Percentiles rank a stretch among this genome's conserved stretches.
phyloP scores from a whole-genome alignment of 2,113 vertebrate species.

The Cheirogaleus medius region DNA sequence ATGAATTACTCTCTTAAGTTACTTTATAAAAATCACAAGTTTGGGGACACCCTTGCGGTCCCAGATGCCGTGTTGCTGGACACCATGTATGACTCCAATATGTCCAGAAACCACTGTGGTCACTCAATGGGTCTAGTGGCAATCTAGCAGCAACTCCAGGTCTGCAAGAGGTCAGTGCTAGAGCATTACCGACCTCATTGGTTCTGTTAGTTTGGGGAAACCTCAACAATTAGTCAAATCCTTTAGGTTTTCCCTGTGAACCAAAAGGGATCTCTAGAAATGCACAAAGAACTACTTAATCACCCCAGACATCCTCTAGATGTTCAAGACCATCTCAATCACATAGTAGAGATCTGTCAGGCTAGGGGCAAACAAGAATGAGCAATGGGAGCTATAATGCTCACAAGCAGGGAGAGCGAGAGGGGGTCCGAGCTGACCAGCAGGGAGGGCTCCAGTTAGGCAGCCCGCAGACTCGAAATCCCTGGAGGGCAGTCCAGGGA shows the following conservation, averaged over 20 bases:
- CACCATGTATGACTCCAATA: not conserved
- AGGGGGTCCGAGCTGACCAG: not conserved
- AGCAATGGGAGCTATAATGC: not conserved
- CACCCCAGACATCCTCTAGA: not conserved
- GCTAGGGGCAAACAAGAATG: not conserved
- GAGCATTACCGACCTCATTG: not conserved
- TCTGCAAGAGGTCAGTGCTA: not conserved
- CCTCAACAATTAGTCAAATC: not conserved
- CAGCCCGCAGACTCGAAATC: not conserved
- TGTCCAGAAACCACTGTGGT: not conserved
- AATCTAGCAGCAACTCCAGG: not conserved
- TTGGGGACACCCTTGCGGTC: not conserved
- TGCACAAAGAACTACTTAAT: not conserved
- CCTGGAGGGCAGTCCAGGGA: not conserved
- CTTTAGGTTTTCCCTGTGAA: not conserved
- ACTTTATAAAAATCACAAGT: conserved; percentile 25
- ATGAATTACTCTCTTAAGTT: conserved; percentile 14
- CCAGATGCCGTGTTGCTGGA: not conserved
- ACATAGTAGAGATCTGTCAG: not conserved
- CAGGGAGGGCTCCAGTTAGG: not conserved
- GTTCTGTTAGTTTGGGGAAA: not conserved
- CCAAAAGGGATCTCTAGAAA: not conserved
- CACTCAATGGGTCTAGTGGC: not conserved
- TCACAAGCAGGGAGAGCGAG: not conserved
- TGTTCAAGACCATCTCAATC: not conserved